These are phyloP conservation scores for Sphaeramia orbicularis DNA, from an alignment of 2,797 vertebrate genomes.

Conservation along the genomic window DNA sequence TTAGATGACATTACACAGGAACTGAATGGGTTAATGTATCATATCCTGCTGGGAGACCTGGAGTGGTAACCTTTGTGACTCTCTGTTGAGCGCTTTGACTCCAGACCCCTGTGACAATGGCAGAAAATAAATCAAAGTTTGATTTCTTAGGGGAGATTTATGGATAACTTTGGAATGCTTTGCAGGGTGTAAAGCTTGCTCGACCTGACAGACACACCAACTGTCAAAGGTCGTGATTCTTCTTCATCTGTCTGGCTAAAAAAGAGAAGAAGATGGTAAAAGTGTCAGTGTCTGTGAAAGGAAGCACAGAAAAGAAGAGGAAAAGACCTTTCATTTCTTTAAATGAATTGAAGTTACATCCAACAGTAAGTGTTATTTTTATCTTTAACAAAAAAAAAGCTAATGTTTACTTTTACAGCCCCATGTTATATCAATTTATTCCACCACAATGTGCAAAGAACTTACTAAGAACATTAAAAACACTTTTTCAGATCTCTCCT, in stretches of 20 bases:
- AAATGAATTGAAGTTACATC: constrained; percentile 10
- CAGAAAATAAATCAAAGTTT: constrained; percentile 69
- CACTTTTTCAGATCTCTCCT: background rate
- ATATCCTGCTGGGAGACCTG: constrained; percentile 66
- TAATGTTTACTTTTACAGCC: constrained; percentile 22
- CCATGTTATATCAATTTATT: background rate
- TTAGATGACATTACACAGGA: constrained; percentile 45
- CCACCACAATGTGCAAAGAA: background rate
- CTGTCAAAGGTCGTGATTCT: constrained; percentile 62
- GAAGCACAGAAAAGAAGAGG: background rate
- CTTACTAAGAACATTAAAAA: background rate
- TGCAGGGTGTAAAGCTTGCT: constrained; percentile 36
- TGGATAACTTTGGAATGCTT: constrained; percentile 63
- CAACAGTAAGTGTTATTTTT: background rate
- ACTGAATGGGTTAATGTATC: constrained; percentile 64
- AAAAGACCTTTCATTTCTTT: background rate
- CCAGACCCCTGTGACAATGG: constrained; percentile 62
- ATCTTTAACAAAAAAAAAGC: background rate
- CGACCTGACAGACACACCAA: constrained; percentile 55
- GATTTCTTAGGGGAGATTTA: constrained; percentile 69
- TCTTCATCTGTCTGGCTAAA: constrained; percentile 34
- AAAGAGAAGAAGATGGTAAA: constrained; percentile 2
- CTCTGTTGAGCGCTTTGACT: constrained; percentile 56
- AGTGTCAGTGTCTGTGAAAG: constrained; percentile 1
- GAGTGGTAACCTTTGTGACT: constrained; percentile 54